These are phyloP conservation scores for Ivindomyrus marchei DNA, from an alignment of 2,113 vertebrate species.

Conservation along the genomic window DNA sequence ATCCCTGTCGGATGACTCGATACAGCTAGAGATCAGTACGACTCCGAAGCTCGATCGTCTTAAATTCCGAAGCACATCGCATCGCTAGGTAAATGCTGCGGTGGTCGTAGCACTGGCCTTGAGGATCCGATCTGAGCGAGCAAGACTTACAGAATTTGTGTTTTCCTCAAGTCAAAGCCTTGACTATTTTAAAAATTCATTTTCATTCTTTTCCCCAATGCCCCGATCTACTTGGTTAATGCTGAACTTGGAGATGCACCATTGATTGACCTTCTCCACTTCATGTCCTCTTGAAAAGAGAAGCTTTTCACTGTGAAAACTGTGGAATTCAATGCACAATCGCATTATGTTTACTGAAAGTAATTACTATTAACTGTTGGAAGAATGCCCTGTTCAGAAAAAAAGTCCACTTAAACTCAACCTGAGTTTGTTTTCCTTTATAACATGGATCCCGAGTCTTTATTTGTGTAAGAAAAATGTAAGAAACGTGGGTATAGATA, in stretches of 20 bases:
- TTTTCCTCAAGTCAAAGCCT: not conserved
- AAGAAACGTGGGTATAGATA: not conserved
- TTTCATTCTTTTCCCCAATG: not conserved
- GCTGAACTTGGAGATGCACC: not conserved
- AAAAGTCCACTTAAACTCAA: not conserved
- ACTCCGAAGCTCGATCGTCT: not conserved
- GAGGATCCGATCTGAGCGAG: not conserved
- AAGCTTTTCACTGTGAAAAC: not conserved
- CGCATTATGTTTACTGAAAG: not conserved
- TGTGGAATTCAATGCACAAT: not conserved
- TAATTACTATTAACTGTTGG: not conserved
- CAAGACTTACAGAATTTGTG: not conserved
- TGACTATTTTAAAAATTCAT: not conserved
- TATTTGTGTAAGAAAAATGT: not conserved
- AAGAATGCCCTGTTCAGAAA: not conserved
- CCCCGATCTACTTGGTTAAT: not conserved
- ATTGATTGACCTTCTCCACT: not conserved
- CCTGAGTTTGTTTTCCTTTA: not conserved
- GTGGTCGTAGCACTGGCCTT: not conserved
- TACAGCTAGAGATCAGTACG: not conserved
- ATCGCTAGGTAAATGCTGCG: not conserved
- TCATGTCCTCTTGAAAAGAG: not conserved
- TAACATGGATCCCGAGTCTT: not conserved
- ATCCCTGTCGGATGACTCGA: not conserved
- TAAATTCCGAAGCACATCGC: not conserved